These are phyloP conservation scores for Cettia cetti DNA, from an alignment of 2,113 vertebrate genomes.

Conservation along the genomic window DNA sequence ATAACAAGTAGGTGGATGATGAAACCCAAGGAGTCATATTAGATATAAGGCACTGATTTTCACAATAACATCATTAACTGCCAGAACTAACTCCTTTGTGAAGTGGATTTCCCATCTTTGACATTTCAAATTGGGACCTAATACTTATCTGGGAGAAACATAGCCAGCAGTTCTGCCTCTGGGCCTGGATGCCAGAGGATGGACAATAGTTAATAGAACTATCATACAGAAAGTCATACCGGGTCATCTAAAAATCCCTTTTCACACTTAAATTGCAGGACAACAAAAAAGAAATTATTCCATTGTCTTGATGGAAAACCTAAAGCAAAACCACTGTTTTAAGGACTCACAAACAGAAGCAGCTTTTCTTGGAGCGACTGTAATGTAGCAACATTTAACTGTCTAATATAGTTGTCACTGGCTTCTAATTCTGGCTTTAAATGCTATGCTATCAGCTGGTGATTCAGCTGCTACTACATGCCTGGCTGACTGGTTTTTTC, in stretches of 20 bases:
- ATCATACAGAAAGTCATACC: background rate
- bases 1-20: background rate
- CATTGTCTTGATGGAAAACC: background rate
- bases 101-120: background rate
- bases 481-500: background rate
- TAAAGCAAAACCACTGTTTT: background rate
- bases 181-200: background rate
- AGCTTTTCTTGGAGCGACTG: background rate
- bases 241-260: background rate
- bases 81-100: background rate
- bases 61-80: background rate
- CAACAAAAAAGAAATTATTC: background rate
- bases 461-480: slow-evolving; percentile 50
- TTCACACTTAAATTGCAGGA: background rate
- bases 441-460: slow-evolving; percentile 23
- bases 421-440: slow-evolving; percentile 40
- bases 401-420: background rate
- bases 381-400: background rate
- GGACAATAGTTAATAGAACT: background rate
- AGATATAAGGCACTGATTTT: background rate
- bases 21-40: background rate
- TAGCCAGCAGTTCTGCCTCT: background rate
- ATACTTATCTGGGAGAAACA: background rate
- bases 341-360: background rate
- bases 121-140: background rate